Percentiles rank a stretch among this genome's conserved stretches.
These are phyloP conservation scores for Alsophila aescularia DNA, from an alignment of 2,888 invertebrate species.

Conservation along the genomic window DNA sequence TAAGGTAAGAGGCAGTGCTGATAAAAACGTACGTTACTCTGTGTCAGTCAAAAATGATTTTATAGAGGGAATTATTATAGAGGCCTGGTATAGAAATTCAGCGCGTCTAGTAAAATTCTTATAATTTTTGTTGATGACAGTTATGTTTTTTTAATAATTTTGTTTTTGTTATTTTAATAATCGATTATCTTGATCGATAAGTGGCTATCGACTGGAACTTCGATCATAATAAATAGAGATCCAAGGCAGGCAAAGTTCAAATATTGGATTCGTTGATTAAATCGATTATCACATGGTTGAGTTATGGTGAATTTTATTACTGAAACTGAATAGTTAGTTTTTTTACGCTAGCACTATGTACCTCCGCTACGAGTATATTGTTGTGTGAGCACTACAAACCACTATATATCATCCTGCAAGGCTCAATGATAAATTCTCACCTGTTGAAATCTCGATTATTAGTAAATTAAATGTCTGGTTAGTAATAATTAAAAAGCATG, in stretches of 20 bases:
- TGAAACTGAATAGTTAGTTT: too few species aligned
- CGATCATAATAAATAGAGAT: neutral
- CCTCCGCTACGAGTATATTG: too few species aligned
- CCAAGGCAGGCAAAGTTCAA: neutral
- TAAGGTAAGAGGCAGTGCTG: constrained; percentile 53
- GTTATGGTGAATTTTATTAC: too few species aligned
- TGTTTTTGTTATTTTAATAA: constrained; percentile 14
- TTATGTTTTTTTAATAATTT: constrained; percentile 28
- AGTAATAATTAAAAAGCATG: too few species aligned
- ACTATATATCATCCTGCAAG: too few species aligned
- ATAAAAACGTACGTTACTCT: too few species aligned
- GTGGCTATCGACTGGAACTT: constrained; percentile 12
- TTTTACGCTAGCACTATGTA: too few species aligned
- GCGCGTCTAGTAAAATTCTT: constrained; percentile 64
- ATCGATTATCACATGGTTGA: neutral
- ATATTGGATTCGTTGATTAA: neutral
- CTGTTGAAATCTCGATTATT: too few species aligned
- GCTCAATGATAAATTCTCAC: too few species aligned
- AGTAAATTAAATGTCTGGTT: too few species aligned
- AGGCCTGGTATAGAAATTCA: constrained; percentile 73
- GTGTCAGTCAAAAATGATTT: constrained; percentile 63
- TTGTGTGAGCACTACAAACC: too few species aligned
- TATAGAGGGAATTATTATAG: constrained; percentile 52
- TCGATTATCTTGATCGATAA: constrained; percentile 27
- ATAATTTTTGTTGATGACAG: too few species aligned